Evolutionary conservation across 1,140 invertebrate species (phyloP).

Genomic region (Homalodisca vitripennis): DNA sequence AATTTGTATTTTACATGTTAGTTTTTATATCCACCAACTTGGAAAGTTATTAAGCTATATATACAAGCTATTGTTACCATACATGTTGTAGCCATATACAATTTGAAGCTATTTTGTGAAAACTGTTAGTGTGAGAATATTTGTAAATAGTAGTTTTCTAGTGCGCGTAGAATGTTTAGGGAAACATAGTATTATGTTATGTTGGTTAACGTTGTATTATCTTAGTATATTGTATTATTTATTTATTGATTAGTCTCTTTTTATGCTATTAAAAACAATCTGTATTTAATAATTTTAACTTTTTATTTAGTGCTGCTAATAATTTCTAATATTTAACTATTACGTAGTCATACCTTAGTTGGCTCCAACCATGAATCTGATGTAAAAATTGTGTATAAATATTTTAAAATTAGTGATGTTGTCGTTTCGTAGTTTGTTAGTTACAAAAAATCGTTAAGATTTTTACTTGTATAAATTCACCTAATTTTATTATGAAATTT

Average conservation of each 20-base stretch:
- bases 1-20: constrained; percentile 4
- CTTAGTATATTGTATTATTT: not conserved
- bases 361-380: no score
- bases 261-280: not conserved
- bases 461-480: no score
- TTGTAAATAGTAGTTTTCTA: constrained; percentile 18
- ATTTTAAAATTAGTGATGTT: no score
- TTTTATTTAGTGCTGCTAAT: no score
- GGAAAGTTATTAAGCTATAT: not conserved
- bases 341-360: no score
- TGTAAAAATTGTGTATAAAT: no score
- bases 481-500: no score
- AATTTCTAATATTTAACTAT: no score
- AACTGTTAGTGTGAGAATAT: not conserved
- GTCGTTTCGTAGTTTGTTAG: no score
- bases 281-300: not conserved
- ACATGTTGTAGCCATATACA: not conserved
- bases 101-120: constrained; percentile 3
- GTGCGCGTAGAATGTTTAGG: constrained; percentile 8
- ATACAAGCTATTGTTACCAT: constrained; percentile 18
- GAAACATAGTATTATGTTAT: constrained; percentile 1
- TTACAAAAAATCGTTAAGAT: no score
- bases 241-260: not conserved
- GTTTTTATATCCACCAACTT: not conserved
- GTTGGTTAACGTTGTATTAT: not conserved